Evolutionary conservation across 1,140 invertebrate species (phyloP).

Genomic region (Zaprionus africanus): DNA sequence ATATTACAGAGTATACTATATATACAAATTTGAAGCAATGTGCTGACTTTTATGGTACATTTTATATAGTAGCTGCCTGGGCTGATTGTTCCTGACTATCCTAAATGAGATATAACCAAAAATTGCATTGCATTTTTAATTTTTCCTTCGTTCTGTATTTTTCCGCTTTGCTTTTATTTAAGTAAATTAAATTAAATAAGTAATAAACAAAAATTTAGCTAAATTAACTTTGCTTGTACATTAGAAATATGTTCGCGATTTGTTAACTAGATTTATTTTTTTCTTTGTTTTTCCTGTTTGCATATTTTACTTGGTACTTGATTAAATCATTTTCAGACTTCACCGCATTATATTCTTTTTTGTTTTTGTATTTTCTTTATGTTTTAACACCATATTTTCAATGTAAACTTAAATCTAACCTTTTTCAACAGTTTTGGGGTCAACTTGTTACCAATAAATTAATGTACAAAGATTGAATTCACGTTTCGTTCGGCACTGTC

Average conservation of each 20-base stretch:
- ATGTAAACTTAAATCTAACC: slow-evolving; percentile 63
- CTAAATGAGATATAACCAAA: slow-evolving; percentile 1
- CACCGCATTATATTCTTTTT: slow-evolving; percentile 60
- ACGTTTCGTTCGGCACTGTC: slow-evolving; percentile 48
- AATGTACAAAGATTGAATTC: slow-evolving; percentile 71
- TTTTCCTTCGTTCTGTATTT: slow-evolving; percentile 54
- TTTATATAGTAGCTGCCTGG: neutral
- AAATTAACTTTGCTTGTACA: slow-evolving; percentile 62
- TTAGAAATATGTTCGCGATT: slow-evolving; percentile 69
- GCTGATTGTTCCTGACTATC: neutral
- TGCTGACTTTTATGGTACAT: slow-evolving; percentile 28
- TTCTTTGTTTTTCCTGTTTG: slow-evolving; percentile 48
- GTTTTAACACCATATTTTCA: slow-evolving; percentile 63
- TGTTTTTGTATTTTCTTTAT: slow-evolving; percentile 41
- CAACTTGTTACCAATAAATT: slow-evolving; percentile 76
- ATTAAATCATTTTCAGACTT: slow-evolving; percentile 84
- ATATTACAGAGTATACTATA: slow-evolving; percentile 39
- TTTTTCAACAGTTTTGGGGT: slow-evolving; percentile 76
- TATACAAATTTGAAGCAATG: slow-evolving; percentile 46
- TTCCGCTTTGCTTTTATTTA: slow-evolving; percentile 64
- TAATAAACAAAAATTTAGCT: slow-evolving; percentile 75
- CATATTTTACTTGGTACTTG: slow-evolving; percentile 74
- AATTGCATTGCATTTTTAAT: slow-evolving; percentile 47
- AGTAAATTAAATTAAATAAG: slow-evolving; percentile 72
- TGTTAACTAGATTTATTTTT: slow-evolving; percentile 39